Evolutionary conservation across 2,797 vertebrate genomes (phyloP).

Genomic region (Bradypodion pumilum): DNA sequence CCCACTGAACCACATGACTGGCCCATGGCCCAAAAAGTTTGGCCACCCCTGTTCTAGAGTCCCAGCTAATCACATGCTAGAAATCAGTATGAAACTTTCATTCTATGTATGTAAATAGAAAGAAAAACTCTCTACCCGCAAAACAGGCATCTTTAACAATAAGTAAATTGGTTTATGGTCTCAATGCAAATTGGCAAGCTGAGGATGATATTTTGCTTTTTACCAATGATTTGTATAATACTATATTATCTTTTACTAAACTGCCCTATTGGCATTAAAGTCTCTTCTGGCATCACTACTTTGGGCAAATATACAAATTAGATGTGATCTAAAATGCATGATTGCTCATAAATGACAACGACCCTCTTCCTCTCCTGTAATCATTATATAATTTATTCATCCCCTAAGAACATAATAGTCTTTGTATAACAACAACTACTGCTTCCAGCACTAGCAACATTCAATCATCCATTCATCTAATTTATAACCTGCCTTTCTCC

Average conservation of each 20-base stretch:
- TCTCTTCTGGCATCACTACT: not conserved
- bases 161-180: too few relatives aligned
- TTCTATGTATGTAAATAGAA: not conserved
- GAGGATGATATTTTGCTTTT: not conserved
- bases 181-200: not conserved
- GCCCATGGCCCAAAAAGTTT: too few relatives aligned
- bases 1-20: too few relatives aligned
- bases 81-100: not conserved
- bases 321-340: not conserved
- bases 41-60: too few relatives aligned
- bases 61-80: not conserved
- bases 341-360: not conserved
- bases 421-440: not conserved
- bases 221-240: not conserved
- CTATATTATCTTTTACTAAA: not conserved
- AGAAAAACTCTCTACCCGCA: not conserved
- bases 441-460: not conserved
- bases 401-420: not conserved
- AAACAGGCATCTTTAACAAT: not conserved
- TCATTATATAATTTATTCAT: not conserved
- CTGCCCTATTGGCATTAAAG: not conserved
- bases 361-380: not conserved
- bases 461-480: too few relatives aligned
- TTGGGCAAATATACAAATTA: not conserved
- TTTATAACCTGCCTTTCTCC: too few relatives aligned